Conservation (phyloP, 1,140 invertebrate species). For the Hyposmocoma kahamanoa region DNA sequence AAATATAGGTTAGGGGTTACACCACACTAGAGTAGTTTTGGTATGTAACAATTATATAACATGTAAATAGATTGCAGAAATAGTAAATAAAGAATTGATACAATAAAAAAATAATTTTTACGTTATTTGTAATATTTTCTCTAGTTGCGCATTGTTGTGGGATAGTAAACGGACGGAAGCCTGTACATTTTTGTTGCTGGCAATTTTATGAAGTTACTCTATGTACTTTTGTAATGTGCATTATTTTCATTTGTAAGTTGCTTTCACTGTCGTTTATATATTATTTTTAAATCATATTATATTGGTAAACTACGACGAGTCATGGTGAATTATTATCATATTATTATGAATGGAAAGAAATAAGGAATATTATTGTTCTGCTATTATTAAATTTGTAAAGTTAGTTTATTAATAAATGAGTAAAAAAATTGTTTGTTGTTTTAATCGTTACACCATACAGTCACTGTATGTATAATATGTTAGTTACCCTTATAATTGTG, state of each 20-base stretch:
- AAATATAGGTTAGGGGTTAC: conserved; percentile 68
- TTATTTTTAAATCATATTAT: conserved; percentile 72
- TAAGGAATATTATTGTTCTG: conserved; percentile 74
- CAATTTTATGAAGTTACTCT: conserved; percentile 37
- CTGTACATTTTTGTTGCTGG: conserved; percentile 52
- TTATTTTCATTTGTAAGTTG: conserved; percentile 70
- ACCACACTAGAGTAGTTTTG: conserved; percentile 66
- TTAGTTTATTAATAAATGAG: conserved; percentile 74
- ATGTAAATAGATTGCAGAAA: conserved; percentile 66
- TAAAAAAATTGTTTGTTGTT: conserved; percentile 57
- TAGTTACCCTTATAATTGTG: no score
- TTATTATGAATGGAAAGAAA: conserved; percentile 72
- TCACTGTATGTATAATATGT: no score
- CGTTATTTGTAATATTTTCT: conserved; percentile 69
- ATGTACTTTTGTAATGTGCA: conserved; percentile 61
- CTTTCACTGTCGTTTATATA: conserved; percentile 70
- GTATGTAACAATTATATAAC: conserved; percentile 67
- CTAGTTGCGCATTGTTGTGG: conserved; percentile 49
- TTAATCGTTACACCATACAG: conserved; percentile 15
- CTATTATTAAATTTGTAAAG: conserved; percentile 74
- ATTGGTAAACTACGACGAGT: conserved; percentile 70
- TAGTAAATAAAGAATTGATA: conserved; percentile 68
- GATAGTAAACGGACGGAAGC: conserved; percentile 14
- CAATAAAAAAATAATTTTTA: conserved; percentile 68
- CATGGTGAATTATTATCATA: conserved; percentile 72